Base-by-base conservation (phyloP, 2,888 invertebrate genomes). In the Pachliopta kotzebuea region DNA sequence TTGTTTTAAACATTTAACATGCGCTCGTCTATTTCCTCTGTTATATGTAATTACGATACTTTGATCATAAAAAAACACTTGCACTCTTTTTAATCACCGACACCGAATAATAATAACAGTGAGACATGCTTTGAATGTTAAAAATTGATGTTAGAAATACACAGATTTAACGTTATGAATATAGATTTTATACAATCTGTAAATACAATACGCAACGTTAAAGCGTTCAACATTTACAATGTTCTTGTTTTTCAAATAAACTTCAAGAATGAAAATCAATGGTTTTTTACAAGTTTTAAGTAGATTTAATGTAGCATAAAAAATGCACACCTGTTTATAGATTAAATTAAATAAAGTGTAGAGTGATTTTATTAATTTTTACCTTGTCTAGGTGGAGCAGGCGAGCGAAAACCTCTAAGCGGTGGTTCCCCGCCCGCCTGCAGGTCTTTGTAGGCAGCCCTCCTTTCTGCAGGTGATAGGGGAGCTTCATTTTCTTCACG, bases 361-460 rank as follows among this genome's bases (percentile, higher is more conserved):
- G 18, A 7, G 18, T 45, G n/a, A 45, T 6, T 45, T 53, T 53
- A 53, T n/a, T 57, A 52, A 17, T 37, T n/a, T 96, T 95, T 76
- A 91, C 91, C 91, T 81, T 85, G 86, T 68, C 90, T 79, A 8
- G 86, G 88, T 29, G 98, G 98, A 20, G 97, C 97, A 21, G 95
- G 95, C 78, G 98, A 98, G 55, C 98, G 94, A 79, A 99, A 94
- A 53, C 99, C 99, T 78, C 97, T 94, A 14, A 98, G 92, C 0
- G 99, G 99, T 3, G 98, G 97, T 85, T 99, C 98, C 0, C 98
- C 98, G 0, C 99, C 99, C 66, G 96, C 95, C 81, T 98, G 98
- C 64, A 99, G 94, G 69, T 94, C 95, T 78, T 96, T 95, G 87
- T 99, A 99, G 17, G 96, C 96, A 68, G 95, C 94, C 68, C 95